Base-by-base conservation (phyloP, 2,888 invertebrate genomes). In the Parascotia fuliginaria region DNA sequence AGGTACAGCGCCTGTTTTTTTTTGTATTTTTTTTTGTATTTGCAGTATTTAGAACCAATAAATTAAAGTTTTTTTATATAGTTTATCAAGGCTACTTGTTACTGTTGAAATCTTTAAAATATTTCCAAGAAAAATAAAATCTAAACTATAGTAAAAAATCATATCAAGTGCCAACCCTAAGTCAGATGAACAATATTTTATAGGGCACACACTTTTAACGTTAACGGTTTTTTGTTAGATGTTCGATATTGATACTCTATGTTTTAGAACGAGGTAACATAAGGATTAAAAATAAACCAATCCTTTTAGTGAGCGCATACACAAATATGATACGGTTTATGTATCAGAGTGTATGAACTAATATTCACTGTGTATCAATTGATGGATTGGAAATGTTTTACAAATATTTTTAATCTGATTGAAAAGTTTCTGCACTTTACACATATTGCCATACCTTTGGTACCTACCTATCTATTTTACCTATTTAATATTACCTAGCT, bases 181-280 rank as follows among this genome's bases (percentile, higher is more conserved):
- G 6, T 40, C 22, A 28, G 7, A 32, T 55, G 60, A 77, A 71
- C 72, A 60, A 57, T 78, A 70, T 81, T 84, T 81, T 83, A 82
- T 81, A 69, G 73, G 65, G 70, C 75, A 76, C 74, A 78, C 73
- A 77, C 70, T 77, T 78, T 79, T 73, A 45, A 72, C 74, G 71
- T 42, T 68, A 68, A 75, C 62, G 64, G 61, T 68, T 72, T 79
- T 76, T 72, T 69, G 70, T 67, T 77, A 70, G 71, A 75, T 75
- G 75, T 81, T 82, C 74, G 67, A 62, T 70, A 69, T 62, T 60
- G 60, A 60, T 64, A 48, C 58, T 52, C 43, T 47, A 36, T 56
- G 44, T 33, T 50, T 49, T 33, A 36, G 34, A 13, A 37, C 24
- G 48, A 43, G 59, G 36, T 16, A 27, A 38, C 12, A 24, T 16